Base-by-base conservation (phyloP, 2,113 vertebrate species). In the Rhadina sibilatrix region DNA sequence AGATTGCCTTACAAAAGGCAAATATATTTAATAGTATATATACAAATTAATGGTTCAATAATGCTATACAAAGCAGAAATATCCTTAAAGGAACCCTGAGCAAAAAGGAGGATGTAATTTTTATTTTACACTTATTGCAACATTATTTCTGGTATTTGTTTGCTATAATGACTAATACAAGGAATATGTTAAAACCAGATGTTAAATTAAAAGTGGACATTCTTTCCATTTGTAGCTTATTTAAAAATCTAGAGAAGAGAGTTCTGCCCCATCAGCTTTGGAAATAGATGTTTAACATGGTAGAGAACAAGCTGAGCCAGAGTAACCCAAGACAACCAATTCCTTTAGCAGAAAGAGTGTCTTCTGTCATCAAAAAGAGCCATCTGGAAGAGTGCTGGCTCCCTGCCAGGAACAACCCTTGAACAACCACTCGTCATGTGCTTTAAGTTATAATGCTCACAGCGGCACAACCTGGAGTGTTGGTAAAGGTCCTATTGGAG, bases 381-480 rank as follows among this genome's bases (percentile, higher is more conserved):
- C 92, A 83, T 84, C 86, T 81, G 89, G 81, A 90, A 83, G 79
- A 90, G 65, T 6, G 3, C 0, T 95, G 95, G 92, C 91, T 74
- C 60, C 77, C 70, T n/a, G 54, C 96, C 78, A 90, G 74, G 63
- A 92, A 88, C 66, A 91, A 49, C 74, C 65, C 68, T 52, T 80
- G 35, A 77, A 64, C 47, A 64, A 96, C 84, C 56, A 66, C 87
- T 94, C 30, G 1, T 61, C 54, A 2, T 56, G 84, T 75, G 61
- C 87, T 94, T 83, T 25, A 89, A 91, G 90, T 81, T 87, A 42
- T 0, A 64, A 49, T 1, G 47, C 76, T 98, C 98, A 98, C 76
- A 98, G 82, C 22, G 98, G 98, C 30, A 98, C 97, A 97, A 99
- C 98, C 66, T 98, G 98, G 81, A 99, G 98, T 17, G 98, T 99